Percentiles rank a stretch among this genome's conserved stretches.
Conservation (phyloP, 2,113 vertebrate species). For the Lanius ludovicianus region DNA sequence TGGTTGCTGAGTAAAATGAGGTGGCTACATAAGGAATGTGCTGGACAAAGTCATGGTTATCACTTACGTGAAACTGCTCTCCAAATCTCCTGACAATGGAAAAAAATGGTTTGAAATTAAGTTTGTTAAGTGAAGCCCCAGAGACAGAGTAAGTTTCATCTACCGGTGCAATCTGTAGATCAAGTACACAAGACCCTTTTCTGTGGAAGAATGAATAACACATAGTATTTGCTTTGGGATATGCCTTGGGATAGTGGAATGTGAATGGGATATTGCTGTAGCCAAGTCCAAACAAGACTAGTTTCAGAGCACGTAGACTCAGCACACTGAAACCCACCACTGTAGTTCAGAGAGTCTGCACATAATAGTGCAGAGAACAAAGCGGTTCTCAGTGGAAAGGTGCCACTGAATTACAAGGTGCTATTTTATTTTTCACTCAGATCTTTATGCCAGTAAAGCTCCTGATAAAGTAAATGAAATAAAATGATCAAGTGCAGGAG, state of each 20-base stretch:
- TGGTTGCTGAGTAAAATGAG: background rate
- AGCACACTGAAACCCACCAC: rapidly evolving
- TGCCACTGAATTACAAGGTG: background rate
- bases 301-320: background rate
- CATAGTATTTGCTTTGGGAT: background rate
- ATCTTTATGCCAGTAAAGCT: background rate
- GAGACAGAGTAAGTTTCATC: background rate
- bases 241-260: background rate
- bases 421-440: background rate
- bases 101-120: background rate
- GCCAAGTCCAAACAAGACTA: background rate
- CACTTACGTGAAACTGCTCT: background rate
- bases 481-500: constrained; percentile 15
- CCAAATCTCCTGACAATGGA: background rate
- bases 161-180: background rate
- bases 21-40: background rate
- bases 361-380: background rate
- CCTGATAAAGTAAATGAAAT: background rate
- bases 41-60: background rate
- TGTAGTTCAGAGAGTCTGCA: background rate
- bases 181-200: background rate
- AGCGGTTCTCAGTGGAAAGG: background rate
- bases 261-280: background rate
- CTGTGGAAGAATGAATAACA: background rate
- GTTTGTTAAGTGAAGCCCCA: background rate